Evolutionary conservation across 2,113 vertebrate genomes (phyloP).

Genomic region (Sphyrna mokarran): DNA sequence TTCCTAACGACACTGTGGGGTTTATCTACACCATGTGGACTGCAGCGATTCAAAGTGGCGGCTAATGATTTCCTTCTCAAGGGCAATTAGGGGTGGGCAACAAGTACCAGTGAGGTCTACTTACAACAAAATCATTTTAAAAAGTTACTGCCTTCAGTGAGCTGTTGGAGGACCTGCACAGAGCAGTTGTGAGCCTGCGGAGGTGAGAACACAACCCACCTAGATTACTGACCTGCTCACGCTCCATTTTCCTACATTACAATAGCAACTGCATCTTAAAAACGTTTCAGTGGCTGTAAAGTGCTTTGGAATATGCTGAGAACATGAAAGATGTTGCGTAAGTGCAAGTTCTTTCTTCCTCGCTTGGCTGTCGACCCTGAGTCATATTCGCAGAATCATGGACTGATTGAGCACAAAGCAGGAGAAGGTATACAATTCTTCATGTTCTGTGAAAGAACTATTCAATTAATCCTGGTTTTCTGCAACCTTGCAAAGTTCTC

Average conservation of each 20-base stretch:
- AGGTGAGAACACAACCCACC: too few species aligned
- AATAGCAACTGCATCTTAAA: background rate
- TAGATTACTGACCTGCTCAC: background rate
- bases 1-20: background rate
- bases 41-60: background rate
- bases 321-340: too few species aligned
- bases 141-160: background rate
- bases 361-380: too few species aligned
- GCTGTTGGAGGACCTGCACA: background rate
- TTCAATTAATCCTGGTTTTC: too few species aligned
- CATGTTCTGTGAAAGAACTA: too few species aligned
- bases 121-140: background rate
- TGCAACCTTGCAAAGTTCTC: too few species aligned
- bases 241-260: background rate
- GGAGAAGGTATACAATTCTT: too few species aligned
- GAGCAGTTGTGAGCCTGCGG: background rate
- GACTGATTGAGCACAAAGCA: too few species aligned
- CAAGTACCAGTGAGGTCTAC: background rate
- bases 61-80: background rate
- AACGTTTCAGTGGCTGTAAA: background rate
- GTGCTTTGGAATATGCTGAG: too few species aligned
- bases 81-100: background rate
- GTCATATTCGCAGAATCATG: too few species aligned
- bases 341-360: too few species aligned
- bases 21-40: background rate